phyloP scores from a whole-genome alignment of 1,140 invertebrate genomes.

The Liolophura sinensis region DNA sequence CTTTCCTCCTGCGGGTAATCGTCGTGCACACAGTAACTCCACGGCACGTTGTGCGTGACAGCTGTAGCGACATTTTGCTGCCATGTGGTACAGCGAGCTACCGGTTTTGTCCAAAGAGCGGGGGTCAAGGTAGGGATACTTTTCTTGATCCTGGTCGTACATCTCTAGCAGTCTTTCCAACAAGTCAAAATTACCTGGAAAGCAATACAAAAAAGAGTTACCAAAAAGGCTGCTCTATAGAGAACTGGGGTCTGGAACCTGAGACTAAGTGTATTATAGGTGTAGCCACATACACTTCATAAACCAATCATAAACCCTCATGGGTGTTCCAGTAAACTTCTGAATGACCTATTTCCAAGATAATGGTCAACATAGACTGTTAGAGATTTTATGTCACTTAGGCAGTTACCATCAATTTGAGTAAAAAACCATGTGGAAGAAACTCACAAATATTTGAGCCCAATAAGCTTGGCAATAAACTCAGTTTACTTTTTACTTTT shows the following conservation, averaged over 20 bases:
- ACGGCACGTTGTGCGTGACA: conserved; percentile 32
- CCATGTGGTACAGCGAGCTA: conserved; percentile 39
- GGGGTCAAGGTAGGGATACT: conserved; percentile 25
- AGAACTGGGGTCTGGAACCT: background rate
- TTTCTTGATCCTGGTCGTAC: conserved; percentile 25
- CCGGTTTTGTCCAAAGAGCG: conserved; percentile 25
- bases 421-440: too few relatives aligned
- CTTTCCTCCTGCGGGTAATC: conserved; percentile 23
- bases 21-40: conserved; percentile 32
- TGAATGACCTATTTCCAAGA: too few relatives aligned
- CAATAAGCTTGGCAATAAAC: too few relatives aligned
- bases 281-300: too few relatives aligned
- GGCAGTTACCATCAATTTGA: too few relatives aligned
- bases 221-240: background rate
- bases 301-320: too few relatives aligned
- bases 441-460: too few relatives aligned
- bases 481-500: too few relatives aligned
- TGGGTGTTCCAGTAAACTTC: too few relatives aligned
- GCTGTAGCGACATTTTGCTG: conserved; percentile 32
- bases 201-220: conserved; percentile 4
- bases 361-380: background rate
- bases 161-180: conserved; percentile 34
- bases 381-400: background rate
- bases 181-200: conserved; percentile 29
- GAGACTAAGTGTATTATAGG: background rate